Evolutionary conservation across 2,113 vertebrate species (phyloP).

Genomic region (Prionailurus viverrinus): DNA sequence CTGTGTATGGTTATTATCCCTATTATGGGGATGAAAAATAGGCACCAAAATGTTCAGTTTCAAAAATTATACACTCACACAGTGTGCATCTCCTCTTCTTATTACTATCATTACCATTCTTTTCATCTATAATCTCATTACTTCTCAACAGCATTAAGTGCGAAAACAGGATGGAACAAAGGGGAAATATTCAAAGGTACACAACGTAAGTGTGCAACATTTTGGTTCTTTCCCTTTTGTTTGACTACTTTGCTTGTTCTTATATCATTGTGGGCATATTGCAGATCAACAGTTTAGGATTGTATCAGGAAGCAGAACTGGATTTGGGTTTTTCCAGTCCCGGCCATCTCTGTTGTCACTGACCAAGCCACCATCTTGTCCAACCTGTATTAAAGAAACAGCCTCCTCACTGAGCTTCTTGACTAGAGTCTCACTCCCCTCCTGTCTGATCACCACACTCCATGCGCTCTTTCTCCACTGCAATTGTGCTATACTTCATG

Average conservation of each 20-base stretch:
- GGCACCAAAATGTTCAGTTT: neutral
- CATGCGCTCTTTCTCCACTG: neutral
- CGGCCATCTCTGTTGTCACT: neutral
- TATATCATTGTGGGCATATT: too few species aligned
- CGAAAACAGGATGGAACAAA: neutral
- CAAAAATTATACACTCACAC: neutral
- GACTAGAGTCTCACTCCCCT: neutral
- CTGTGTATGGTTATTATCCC: neutral
- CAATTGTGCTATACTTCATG: rapidly evolving
- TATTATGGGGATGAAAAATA: neutral
- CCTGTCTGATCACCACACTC: neutral
- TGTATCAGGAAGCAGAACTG: neutral
- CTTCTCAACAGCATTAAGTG: neutral
- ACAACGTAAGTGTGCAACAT: neutral
- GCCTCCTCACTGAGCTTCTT: neutral
- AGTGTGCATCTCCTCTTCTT: neutral
- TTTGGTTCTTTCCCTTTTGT: neutral
- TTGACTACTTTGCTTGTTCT: neutral
- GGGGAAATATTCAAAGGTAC: neutral
- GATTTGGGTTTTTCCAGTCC: neutral
- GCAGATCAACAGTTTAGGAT: too few species aligned
- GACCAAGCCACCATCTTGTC: neutral
- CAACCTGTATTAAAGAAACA: neutral
- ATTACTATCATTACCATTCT: neutral
- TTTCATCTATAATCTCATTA: neutral